Base-by-base conservation (phyloP, 2,113 vertebrate species). In the Irena cyanogastra region DNA sequence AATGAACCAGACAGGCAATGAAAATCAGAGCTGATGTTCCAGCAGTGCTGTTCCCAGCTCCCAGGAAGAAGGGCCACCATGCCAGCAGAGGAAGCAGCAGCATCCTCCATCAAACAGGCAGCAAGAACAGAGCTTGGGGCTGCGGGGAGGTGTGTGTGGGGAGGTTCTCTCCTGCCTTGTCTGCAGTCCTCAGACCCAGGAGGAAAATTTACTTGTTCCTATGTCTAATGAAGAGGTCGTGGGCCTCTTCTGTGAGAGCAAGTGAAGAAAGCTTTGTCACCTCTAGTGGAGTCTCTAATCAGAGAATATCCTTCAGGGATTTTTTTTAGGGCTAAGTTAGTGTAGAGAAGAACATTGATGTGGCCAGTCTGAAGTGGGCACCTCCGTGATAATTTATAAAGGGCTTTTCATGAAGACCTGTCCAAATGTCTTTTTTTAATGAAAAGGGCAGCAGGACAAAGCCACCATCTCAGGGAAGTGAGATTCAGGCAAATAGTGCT, bases 1-100 rank as follows among this genome's bases (percentile, higher is more conserved):
- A 96, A 96, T 87, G 90, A 94, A 90, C 37, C 77, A 92, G 83
- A 75, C 81, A 95, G 89, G 86, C 91, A 84, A 49, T 53, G 80
- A 90, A 92, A 93, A 94, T 83, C 85, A 88, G 78, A 93, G 71
- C 15, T 7, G 6, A 42, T 0, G 0, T 59, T 96, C 91, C 79
- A 87, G 23, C 57, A 80, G 86, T 4, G 89, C 79, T 37, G 44
- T 49, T 93, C 33, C 64, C 83, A 15, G 42, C 22, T 87, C 57
- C 91, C 0, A 0, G 50, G 94, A 93, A 91, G 87, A 80, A 91
- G 66, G 53, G 52, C 47, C 86, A 89, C 85, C 5, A 1, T 74
- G 91, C 63, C 81, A 95, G 53, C 66, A 89, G 45, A 64, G 68
- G 63, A 66, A 50, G 16, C 60, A 90, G 12, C 84, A 71, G 30